Evolutionary conservation across 2,888 invertebrate genomes (phyloP).

Genomic region (Dexiosoma caninum): DNA sequence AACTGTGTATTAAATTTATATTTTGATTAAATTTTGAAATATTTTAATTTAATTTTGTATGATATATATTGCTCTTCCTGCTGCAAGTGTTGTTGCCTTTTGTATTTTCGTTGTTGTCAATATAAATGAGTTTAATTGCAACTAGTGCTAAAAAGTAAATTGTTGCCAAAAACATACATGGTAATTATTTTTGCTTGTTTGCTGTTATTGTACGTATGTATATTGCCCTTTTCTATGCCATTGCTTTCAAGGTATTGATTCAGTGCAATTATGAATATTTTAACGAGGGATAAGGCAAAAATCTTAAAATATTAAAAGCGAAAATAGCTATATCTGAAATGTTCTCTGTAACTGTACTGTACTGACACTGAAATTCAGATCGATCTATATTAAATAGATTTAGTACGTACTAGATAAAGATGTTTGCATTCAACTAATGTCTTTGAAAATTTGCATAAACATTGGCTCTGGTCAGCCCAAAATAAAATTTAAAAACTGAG

Average conservation of each 20-base stretch:
- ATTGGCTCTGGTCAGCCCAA: too few species aligned
- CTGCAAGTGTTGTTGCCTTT: background rate
- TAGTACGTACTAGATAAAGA: too few species aligned
- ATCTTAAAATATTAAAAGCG: too few species aligned
- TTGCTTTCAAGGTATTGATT: background rate
- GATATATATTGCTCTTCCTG: background rate
- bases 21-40: constrained; percentile 15
- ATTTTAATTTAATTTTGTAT: constrained; percentile 27
- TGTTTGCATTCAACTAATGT: too few species aligned
- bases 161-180: constrained; percentile 47
- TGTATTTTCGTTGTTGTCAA: constrained; percentile 8
- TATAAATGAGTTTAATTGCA: constrained; percentile 32
- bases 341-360: too few species aligned
- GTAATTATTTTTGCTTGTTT: constrained; percentile 17
- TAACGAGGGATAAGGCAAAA: background rate
- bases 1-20: background rate
- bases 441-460: too few species aligned
- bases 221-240: background rate
- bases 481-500: too few species aligned
- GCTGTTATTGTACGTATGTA: background rate
- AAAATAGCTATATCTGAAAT: too few species aligned
- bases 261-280: background rate
- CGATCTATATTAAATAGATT: too few species aligned
- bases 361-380: too few species aligned
- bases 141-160: constrained; percentile 24